Evolutionary conservation across 2,888 invertebrate genomes (phyloP), one percentile per base, ranked within the genome.

Genomic region (Cephus rjabovi): DNA sequence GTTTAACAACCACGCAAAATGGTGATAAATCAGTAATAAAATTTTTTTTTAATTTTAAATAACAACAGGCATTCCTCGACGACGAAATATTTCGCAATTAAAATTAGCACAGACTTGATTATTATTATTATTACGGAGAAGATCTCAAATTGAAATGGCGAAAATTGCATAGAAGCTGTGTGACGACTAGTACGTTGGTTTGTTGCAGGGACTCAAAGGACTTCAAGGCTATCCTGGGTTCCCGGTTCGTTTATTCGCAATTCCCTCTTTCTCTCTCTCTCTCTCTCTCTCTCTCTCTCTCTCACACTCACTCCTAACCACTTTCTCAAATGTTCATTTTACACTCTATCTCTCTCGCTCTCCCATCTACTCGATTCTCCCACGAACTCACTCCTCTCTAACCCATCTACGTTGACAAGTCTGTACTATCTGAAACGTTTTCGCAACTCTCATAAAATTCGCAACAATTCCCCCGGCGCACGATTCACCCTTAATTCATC

Each of bases 191-290:
- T 76, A 79, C 81, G 83, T 84, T 88, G 84, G 88, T 93, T 90
- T 93, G 92, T 93, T 93, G 86, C 93, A 93, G 93, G 93, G 93
- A 87, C 90, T 90, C 88, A 90, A 92, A 85, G 93, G 93, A 90
- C 88, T 92, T 84, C 92, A 93, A 89, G 94, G 94, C 89, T 93
- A 91, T 91, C 93, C 93, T 90, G 94, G 94, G 92, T 93, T 93
- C 92, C 93, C 93, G 93, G 93, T 93, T 92, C 92, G 93, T 93
- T 91, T 83, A 80, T 79, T 81, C 71, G 77, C 76, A 77, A 70
- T 79, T 78, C 75, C 75, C 75, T 78, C 37, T 78, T 75, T 79
- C 69, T 79, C 75, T 81, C 33, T 34, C 56, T 31, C 35, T 11
- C 35, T 35, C 35, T 11, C 15, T 71, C 34, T 79, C 75, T 81